Percentiles rank a stretch among this genome's conserved stretches.
These are phyloP conservation scores for Steinernema scapterisci DNA, from an alignment of 2,888 invertebrate species.

Conservation along the genomic window DNA sequence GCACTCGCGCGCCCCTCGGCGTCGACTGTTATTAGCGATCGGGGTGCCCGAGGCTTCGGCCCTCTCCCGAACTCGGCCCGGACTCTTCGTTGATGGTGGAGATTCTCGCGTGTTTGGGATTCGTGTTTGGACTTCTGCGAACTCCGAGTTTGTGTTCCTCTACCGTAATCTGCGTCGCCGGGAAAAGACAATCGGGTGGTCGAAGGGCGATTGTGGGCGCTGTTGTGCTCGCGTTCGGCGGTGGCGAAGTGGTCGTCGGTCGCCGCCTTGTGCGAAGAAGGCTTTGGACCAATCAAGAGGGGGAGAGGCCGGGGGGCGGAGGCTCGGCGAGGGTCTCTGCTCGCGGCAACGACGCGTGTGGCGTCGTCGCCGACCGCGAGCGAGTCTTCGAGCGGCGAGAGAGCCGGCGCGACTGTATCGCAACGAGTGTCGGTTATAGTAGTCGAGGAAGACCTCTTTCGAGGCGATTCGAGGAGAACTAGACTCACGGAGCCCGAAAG, in stretches of 20 bases:
- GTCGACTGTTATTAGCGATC: constrained; percentile 15
- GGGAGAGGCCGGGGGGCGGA: neutral
- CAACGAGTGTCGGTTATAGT: constrained; percentile 26
- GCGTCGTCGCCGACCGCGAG: constrained; percentile 17
- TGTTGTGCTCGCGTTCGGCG: neutral
- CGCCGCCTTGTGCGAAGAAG: constrained; percentile 4
- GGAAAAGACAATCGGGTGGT: neutral
- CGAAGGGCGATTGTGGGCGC: constrained; percentile 3
- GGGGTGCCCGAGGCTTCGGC: neutral
- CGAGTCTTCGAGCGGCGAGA: constrained; percentile 16
- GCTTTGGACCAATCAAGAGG: neutral
- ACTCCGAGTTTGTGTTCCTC: neutral
- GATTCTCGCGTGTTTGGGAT: neutral
- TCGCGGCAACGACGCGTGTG: constrained; percentile 32
- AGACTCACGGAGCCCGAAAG: neutral
- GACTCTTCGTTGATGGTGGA: neutral
- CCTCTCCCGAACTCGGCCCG: neutral
- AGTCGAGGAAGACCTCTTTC: neutral
- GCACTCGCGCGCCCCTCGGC: constrained; percentile 36
- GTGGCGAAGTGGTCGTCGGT: neutral
- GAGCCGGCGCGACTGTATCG: constrained; percentile 31
- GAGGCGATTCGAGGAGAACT: neutral
- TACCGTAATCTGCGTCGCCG: constrained; percentile 14
- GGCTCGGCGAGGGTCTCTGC: constrained; percentile 8
- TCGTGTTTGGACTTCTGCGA: neutral